These are phyloP conservation scores for Stratiomys singularior DNA, from an alignment of 2,888 invertebrate species.

Conservation along the genomic window DNA sequence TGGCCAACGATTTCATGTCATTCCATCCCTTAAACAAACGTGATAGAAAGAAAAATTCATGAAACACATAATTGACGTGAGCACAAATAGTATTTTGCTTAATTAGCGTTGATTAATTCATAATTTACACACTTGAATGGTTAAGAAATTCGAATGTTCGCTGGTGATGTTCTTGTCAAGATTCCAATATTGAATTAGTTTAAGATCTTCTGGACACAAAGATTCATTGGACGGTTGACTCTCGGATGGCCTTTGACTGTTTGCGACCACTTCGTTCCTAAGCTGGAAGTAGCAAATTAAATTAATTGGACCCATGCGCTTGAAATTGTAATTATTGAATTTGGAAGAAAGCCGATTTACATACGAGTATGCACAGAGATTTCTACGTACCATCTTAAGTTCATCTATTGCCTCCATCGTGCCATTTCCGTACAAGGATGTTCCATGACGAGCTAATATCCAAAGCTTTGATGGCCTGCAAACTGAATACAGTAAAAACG, in stretches of 20 bases:
- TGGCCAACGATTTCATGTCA: slow-evolving; percentile 74
- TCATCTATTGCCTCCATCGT: slow-evolving; percentile 69
- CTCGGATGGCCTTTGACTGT: slow-evolving; percentile 68
- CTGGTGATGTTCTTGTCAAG: slow-evolving; percentile 72
- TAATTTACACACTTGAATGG: slow-evolving; percentile 61
- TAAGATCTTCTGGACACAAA: slow-evolving; percentile 75
- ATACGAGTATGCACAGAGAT: no score
- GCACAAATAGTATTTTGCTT: neutral
- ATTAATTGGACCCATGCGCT: slow-evolving; percentile 15
- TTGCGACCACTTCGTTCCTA: slow-evolving; percentile 71
- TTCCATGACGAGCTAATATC: slow-evolving; percentile 77
- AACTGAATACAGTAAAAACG: slow-evolving; percentile 65
- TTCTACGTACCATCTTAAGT: slow-evolving; percentile 68
- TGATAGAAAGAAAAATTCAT: slow-evolving; percentile 1
- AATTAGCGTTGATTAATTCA: slow-evolving; percentile 34
- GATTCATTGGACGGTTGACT: slow-evolving; percentile 68
- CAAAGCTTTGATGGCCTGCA: slow-evolving; percentile 79
- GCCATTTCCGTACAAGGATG: slow-evolving; percentile 72
- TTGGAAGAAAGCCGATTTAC: slow-evolving; percentile 7
- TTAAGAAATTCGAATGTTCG: slow-evolving; percentile 71
- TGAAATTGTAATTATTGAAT: slow-evolving; percentile 13
- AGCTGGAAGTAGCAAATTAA: slow-evolving; percentile 55
- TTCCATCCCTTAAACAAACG: slow-evolving; percentile 67
- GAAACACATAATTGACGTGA: slow-evolving; percentile 13
- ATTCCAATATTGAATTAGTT: slow-evolving; percentile 73